A percentile compares a stretch with the other conserved stretches of the same genome.
phyloP scores from a whole-genome alignment of 2,113 vertebrate genomes.

The Malurus cyaneus region DNA sequence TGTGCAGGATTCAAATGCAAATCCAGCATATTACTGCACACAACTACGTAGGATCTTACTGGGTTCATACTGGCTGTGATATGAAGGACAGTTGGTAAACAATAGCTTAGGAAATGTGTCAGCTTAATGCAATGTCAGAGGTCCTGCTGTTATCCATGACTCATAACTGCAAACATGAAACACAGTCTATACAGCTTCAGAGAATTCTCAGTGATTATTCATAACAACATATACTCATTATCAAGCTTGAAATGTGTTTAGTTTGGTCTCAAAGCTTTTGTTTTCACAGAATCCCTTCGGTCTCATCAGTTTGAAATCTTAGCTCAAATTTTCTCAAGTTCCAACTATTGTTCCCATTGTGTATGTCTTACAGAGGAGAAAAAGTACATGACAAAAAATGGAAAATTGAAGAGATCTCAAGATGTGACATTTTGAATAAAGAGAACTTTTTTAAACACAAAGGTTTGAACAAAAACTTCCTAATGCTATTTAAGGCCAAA shows the following conservation, averaged over 20 bases:
- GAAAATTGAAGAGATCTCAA: neutral
- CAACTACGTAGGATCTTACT: neutral
- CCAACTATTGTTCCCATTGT: neutral
- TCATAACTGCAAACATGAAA: constrained; percentile 55
- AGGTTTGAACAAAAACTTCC: neutral
- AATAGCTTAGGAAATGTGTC: constrained; percentile 55
- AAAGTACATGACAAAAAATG: neutral
- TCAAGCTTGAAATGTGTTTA: constrained; percentile 40
- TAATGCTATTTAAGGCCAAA: neutral
- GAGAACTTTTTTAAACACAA: neutral
- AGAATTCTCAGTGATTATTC: constrained; percentile 38
- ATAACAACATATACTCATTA: constrained; percentile 45
- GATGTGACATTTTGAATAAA: neutral
- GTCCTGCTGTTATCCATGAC: constrained; percentile 56
- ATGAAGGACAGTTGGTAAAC: constrained; percentile 25
- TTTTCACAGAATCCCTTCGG: constrained; percentile 30
- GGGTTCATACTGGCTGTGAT: neutral
- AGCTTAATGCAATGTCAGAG: constrained; percentile 40
- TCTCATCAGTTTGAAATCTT: constrained; percentile 45
- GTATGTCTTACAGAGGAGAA: neutral
- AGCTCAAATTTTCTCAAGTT: constrained; percentile 36
- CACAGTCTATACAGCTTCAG: constrained; percentile 45
- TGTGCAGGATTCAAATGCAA: neutral
- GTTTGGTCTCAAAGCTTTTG: constrained; percentile 42
- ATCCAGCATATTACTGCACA: neutral